A percentile compares a stretch with the other conserved stretches of the same genome.
Conservation (phyloP, 2,888 invertebrate genomes). For the Athalia cordata region DNA sequence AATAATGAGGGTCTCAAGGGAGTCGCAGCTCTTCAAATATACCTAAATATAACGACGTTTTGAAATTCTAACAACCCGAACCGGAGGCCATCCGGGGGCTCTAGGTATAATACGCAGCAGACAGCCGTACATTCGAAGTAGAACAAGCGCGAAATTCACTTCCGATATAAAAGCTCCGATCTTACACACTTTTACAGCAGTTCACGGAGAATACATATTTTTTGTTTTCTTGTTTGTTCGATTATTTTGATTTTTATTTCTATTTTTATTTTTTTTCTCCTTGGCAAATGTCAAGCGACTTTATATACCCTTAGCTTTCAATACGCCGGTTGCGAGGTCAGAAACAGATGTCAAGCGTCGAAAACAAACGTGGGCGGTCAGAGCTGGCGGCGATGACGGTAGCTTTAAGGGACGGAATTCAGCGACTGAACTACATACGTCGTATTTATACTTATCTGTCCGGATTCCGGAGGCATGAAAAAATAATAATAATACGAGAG, state of each 20-base stretch:
- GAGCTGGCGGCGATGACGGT: background rate
- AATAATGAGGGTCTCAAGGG: constrained; percentile 6
- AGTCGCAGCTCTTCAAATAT: background rate
- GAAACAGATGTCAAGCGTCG: constrained; percentile 32
- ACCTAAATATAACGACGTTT: constrained; percentile 32
- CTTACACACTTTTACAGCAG: no score
- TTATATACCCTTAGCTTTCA: background rate
- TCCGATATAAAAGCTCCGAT: no score
- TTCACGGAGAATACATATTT: no score
- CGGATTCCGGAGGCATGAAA: no score
- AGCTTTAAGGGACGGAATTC: background rate
- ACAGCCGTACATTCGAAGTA: no score
- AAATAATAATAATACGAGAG: no score
- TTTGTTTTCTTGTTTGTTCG: background rate
- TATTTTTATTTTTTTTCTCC: background rate
- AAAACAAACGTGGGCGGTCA: constrained; percentile 6
- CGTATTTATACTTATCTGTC: no score
- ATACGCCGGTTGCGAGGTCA: constrained; percentile 12
- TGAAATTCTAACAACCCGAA: constrained; percentile 11
- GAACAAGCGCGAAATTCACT: no score
- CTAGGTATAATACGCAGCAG: no score
- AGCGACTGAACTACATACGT: background rate
- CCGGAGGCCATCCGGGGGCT: background rate
- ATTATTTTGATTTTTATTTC: background rate
- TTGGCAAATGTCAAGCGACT: background rate